phyloP scores from a whole-genome alignment of 2,797 vertebrate genomes.

The Anguilla obscura region DNA sequence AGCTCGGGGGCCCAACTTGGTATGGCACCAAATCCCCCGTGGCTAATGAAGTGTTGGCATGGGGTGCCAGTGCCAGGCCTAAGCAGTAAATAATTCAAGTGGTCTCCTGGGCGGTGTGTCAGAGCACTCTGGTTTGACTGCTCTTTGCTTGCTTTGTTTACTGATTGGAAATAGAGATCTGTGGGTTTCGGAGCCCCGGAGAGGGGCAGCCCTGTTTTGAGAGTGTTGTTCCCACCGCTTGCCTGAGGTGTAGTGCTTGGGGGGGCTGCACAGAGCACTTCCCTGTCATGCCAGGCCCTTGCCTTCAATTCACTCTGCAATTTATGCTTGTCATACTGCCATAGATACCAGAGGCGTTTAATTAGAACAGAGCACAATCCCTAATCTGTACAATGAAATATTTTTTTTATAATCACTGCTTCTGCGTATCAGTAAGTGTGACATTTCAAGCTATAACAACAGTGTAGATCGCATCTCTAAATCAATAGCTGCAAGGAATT shows the following conservation, averaged over 20 bases:
- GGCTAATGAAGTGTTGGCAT: conserved; percentile 35
- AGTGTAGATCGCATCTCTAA: background rate
- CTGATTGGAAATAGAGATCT: conserved; percentile 40
- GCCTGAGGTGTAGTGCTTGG: conserved; percentile 56
- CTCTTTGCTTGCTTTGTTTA: conserved; percentile 33
- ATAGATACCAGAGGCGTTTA: conserved; percentile 45
- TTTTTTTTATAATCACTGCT: background rate
- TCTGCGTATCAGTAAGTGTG: background rate
- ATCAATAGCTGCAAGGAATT: background rate
- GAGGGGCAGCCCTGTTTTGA: conserved; percentile 66
- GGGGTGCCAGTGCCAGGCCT: conserved; percentile 50
- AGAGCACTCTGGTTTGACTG: conserved; percentile 32
- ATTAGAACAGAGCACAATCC: conserved; percentile 40
- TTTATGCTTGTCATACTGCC: conserved; percentile 40
- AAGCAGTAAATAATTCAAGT: conserved; percentile 59
- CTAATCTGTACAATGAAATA: conserved; percentile 2
- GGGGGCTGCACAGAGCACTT: conserved; percentile 42
- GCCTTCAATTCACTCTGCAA: conserved; percentile 20
- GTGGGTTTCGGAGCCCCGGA: conserved; percentile 37
- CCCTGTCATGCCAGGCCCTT: conserved; percentile 12
- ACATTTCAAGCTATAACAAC: background rate
- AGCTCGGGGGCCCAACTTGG: conserved; percentile 37
- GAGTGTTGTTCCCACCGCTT: conserved; percentile 68
- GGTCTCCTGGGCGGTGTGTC: conserved; percentile 34
- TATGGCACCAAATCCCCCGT: conserved; percentile 21